Conservation (phyloP, 1,140 invertebrate genomes). For the Diachasma alloeum region DNA sequence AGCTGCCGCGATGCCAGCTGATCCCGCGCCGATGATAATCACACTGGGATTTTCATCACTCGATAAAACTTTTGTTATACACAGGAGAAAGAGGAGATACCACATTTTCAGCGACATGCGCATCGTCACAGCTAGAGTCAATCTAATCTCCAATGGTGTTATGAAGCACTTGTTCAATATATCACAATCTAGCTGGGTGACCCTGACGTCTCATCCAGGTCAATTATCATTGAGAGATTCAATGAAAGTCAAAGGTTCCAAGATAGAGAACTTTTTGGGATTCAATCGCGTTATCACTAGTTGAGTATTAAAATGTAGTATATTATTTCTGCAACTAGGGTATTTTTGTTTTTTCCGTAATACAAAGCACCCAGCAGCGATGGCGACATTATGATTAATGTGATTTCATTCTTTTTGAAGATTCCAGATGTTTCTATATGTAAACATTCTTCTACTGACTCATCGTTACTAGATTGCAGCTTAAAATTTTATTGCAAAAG, state of each 20-base stretch:
- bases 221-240: not conserved
- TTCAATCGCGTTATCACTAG: too few relatives aligned
- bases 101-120: not conserved
- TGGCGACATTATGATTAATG: too few relatives aligned
- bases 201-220: not conserved
- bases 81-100: not conserved
- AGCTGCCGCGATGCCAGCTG: constrained; percentile 69
- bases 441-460: too few relatives aligned
- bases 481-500: too few relatives aligned
- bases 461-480: too few relatives aligned
- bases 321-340: too few relatives aligned
- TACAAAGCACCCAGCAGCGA: too few relatives aligned
- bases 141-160: not conserved
- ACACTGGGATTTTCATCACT: constrained; percentile 39
- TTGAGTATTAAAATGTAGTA: too few relatives aligned
- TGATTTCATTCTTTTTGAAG: too few relatives aligned
- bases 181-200: not conserved
- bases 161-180: not conserved
- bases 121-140: not conserved
- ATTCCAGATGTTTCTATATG: too few relatives aligned
- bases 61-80: not conserved
- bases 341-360: too few relatives aligned
- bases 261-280: too few relatives aligned
- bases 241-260: not conserved
- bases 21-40: constrained; percentile 70